Conservation (phyloP, 2,113 vertebrate species). For the human region GRCh38 chr18:54760501-54761000, state of each 20-base stretch:
- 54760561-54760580: neutral
- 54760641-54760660: neutral
- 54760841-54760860: neutral
- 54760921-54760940: neutral
- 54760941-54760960: neutral
- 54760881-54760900: neutral
- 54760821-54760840: neutral
- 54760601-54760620: neutral
- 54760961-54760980: neutral
- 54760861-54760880: neutral
- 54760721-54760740: neutral
- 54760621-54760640: neutral
- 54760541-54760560: neutral
- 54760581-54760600: neutral
- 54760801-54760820: neutral
- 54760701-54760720: neutral
- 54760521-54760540: neutral
- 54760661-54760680: neutral
- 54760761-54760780: fast-evolving
- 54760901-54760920: neutral
- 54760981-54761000: neutral
- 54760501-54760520: neutral
- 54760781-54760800: neutral
- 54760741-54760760: neutral
- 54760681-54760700: neutral